Evolutionary conservation across 2,797 vertebrate species (phyloP).

Genomic region (Ficedula albicollis): DNA sequence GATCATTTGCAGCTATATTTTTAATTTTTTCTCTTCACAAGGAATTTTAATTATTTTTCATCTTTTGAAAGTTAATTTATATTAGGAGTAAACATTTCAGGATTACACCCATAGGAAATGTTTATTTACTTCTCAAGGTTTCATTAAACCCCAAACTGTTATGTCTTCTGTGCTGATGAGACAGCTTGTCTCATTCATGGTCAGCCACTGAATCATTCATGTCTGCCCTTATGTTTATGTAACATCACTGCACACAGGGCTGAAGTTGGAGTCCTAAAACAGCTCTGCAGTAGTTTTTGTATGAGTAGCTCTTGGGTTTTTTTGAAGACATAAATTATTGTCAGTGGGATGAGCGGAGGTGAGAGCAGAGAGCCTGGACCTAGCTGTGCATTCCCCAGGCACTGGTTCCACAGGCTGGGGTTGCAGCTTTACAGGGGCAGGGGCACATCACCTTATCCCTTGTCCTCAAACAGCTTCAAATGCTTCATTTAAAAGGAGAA

Average conservation of each 20-base stretch:
- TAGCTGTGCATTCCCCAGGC: neutral
- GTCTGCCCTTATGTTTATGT: neutral
- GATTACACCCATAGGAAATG: neutral
- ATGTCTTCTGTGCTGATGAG: neutral
- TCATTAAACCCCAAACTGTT: neutral
- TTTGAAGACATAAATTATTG: neutral
- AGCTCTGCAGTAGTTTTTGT: neutral
- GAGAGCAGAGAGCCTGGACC: neutral
- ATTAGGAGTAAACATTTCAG: neutral
- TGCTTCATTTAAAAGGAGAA: neutral
- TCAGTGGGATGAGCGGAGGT: neutral
- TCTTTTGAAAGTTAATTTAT: neutral
- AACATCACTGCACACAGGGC: neutral
- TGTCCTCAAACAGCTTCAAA: neutral
- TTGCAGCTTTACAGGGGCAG: fast-evolving
- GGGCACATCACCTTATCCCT: fast-evolving
- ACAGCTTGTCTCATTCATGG: neutral
- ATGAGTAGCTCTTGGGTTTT: neutral
- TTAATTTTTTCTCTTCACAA: neutral
- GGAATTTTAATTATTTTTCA: neutral
- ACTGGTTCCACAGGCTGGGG: neutral
- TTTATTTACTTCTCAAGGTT: neutral
- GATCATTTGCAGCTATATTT: neutral
- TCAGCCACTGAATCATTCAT: neutral
- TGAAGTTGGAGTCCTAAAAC: neutral